phyloP scores from a whole-genome alignment of 2,888 invertebrate species.

The Galeruca laticollis region DNA sequence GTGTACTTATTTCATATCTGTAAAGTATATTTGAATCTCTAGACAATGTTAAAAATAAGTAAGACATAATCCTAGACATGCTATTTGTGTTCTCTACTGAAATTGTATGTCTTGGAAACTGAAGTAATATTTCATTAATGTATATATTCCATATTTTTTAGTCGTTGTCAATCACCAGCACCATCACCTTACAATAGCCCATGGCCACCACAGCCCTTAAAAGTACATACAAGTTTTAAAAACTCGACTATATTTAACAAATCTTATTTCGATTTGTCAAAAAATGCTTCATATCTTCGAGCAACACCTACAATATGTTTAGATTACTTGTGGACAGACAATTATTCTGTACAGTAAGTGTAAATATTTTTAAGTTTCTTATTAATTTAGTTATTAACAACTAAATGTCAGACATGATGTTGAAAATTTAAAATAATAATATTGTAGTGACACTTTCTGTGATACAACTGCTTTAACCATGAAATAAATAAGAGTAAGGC shows the following conservation, averaged over 20 bases:
- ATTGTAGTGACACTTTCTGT: too few species aligned
- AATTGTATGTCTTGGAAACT: neutral
- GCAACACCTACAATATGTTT: slow-evolving; percentile 88
- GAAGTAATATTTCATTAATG: neutral
- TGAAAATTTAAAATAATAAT: too few species aligned
- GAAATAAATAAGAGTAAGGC: neutral
- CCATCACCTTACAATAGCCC: slow-evolving; percentile 58
- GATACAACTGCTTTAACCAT: too few species aligned
- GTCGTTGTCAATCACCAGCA: slow-evolving; percentile 69
- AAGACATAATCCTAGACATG: neutral
- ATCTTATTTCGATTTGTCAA: slow-evolving; percentile 58
- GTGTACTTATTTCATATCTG: too few species aligned
- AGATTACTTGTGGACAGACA: slow-evolving; percentile 92
- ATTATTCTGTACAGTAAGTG: slow-evolving; percentile 58
- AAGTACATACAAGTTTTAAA: slow-evolving; percentile 54
- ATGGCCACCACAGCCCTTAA: slow-evolving; percentile 57
- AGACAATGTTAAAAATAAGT: too few species aligned
- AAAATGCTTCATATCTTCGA: slow-evolving; percentile 56
- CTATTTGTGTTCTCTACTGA: neutral
- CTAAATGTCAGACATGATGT: too few species aligned
- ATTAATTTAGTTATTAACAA: neutral
- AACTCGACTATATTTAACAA: slow-evolving; percentile 62
- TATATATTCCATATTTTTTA: slow-evolving; percentile 58
- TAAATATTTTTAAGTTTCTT: slow-evolving; percentile 30
- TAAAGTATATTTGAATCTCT: too few species aligned